These are phyloP conservation scores for Lysandra bellargus DNA, from an alignment of 2,888 invertebrate species.

Conservation along the genomic window DNA sequence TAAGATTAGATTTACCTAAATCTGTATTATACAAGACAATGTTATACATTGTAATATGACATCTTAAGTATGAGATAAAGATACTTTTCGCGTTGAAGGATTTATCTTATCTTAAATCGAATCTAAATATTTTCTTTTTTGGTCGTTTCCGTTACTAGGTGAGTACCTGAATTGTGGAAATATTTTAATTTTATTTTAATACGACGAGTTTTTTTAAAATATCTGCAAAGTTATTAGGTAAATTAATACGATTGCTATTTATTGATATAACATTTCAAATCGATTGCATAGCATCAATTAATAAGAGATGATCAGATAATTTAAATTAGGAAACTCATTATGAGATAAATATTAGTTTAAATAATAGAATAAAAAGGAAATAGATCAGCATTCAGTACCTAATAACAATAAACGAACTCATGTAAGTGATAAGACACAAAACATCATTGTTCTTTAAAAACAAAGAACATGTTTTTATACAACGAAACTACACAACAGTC, in stretches of 20 bases:
- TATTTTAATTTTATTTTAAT: too few relatives aligned
- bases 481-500: neutral
- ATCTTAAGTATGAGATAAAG: constrained; percentile 4
- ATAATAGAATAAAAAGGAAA: neutral
- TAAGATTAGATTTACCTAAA: neutral
- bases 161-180: neutral
- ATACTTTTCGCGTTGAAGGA: neutral
- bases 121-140: neutral
- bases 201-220: neutral
- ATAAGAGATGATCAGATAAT: too few relatives aligned
- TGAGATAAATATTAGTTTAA: too few relatives aligned
- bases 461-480: constrained; percentile 7
- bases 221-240: neutral
- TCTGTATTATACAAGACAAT: neutral
- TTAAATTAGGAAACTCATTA: too few relatives aligned
- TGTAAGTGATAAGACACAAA: neutral
- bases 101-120: neutral
- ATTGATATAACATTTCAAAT: too few relatives aligned
- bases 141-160: neutral
- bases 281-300: too few relatives aligned
- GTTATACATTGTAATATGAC: neutral
- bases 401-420: neutral
- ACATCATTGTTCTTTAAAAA: neutral
- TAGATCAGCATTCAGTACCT: neutral
- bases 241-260: too few relatives aligned